Conservation (phyloP, 2,113 vertebrate species). For the Trinectes maculatus region DNA sequence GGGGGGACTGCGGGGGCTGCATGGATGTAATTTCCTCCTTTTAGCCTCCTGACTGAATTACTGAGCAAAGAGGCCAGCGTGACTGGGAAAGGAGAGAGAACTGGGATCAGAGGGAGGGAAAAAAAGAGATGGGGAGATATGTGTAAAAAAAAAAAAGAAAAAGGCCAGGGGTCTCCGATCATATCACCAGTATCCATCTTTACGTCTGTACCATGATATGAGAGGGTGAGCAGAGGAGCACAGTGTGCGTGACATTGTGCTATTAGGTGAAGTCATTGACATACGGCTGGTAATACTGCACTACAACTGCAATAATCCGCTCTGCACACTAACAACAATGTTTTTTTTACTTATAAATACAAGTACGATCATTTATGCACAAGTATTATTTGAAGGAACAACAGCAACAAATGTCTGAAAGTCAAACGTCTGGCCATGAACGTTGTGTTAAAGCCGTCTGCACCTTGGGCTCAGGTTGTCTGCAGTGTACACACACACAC, state of each 20-base stretch:
- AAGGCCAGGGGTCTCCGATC: constrained; percentile 18
- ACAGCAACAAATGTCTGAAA: background rate
- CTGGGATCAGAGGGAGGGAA: background rate
- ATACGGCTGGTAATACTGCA: too few species aligned
- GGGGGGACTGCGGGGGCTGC: constrained; percentile 61
- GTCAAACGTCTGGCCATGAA: constrained; percentile 3
- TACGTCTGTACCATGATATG: constrained; percentile 25
- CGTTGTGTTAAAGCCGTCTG: background rate
- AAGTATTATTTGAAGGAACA: background rate
- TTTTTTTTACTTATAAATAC: too few species aligned
- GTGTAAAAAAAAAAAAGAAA: constrained; percentile 10
- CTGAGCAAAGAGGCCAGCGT: constrained; percentile 57
- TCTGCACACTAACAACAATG: too few species aligned
- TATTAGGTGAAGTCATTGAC: too few species aligned
- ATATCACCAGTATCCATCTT: constrained; percentile 37
- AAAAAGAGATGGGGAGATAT: constrained; percentile 42
- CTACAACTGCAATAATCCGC: too few species aligned
- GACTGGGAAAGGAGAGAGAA: constrained; percentile 40
- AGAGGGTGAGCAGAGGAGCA: constrained; percentile 7
- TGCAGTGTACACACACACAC: constrained; percentile 17
- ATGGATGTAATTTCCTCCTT: constrained; percentile 68
- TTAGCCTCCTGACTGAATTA: constrained; percentile 67
- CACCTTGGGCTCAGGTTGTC: background rate
- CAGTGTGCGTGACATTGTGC: too few species aligned
- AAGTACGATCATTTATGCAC: too few species aligned